phyloP scores from a whole-genome alignment of 2,113 vertebrate genomes.

The Channa maculata region DNA sequence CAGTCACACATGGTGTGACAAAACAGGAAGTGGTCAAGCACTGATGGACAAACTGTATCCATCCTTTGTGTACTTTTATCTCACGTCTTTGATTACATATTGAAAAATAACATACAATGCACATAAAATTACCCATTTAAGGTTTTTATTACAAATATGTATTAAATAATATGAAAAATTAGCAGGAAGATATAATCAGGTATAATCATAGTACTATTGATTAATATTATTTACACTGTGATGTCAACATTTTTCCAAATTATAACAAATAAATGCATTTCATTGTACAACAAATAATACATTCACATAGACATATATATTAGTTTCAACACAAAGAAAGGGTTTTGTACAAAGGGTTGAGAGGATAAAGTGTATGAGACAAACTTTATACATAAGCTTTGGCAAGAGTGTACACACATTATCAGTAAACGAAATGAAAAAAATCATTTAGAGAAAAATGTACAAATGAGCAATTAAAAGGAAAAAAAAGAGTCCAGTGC shows the following conservation, averaged over 20 bases:
- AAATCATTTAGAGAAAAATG: constrained; percentile 68
- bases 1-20: constrained; percentile 40
- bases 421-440: constrained; percentile 78
- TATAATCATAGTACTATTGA: constrained; percentile 79
- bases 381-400: constrained; percentile 85
- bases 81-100: not conserved
- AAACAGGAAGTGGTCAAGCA: constrained; percentile 65
- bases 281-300: constrained; percentile 73
- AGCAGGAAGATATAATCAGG: constrained; percentile 69
- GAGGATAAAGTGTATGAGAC: constrained; percentile 71
- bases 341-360: constrained; percentile 24
- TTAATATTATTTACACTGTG: constrained; percentile 79
- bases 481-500: constrained; percentile 82
- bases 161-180: constrained; percentile 86
- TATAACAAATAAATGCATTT: constrained; percentile 78
- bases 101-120: constrained; percentile 9
- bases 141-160: constrained; percentile 81
- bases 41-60: constrained; percentile 43
- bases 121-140: constrained; percentile 12
- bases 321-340: constrained; percentile 65
- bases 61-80: not conserved
- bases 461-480: constrained; percentile 80
- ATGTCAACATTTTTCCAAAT: constrained; percentile 67
- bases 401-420: constrained; percentile 83
- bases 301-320: constrained; percentile 69